Evolutionary conservation across 2,888 invertebrate species (phyloP).

Genomic region (Diabrotica balteata): DNA sequence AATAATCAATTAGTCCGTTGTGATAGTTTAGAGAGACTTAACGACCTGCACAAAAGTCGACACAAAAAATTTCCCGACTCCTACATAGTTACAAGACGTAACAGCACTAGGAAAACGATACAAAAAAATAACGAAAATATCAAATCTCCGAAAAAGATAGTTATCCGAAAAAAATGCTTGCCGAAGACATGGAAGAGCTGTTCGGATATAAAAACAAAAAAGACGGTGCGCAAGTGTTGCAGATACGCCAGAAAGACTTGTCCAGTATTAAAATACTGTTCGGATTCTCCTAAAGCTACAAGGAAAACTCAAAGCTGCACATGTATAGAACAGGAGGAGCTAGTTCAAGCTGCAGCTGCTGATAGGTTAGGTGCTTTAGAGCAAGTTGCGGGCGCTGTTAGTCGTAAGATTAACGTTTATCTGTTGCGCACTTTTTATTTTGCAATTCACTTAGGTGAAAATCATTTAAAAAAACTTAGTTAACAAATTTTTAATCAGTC

Average conservation of each 20-base stretch:
- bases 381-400: slow-evolving; percentile 51
- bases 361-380: slow-evolving; percentile 54
- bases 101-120: slow-evolving; percentile 44
- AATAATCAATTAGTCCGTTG: slow-evolving; percentile 60
- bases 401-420: slow-evolving; percentile 53
- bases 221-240: slow-evolving; percentile 57
- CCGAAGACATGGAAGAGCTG: slow-evolving; percentile 59
- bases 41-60: slow-evolving; percentile 41
- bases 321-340: slow-evolving; percentile 47
- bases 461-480: no score
- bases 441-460: background rate
- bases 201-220: slow-evolving; percentile 56
- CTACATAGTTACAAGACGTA: slow-evolving; percentile 56
- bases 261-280: slow-evolving; percentile 52
- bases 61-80: slow-evolving; percentile 60
- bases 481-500: no score
- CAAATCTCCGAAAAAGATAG: slow-evolving; percentile 51
- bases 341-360: slow-evolving; percentile 38
- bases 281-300: slow-evolving; percentile 44
- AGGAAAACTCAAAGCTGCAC: slow-evolving; percentile 56
- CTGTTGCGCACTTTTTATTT: slow-evolving; percentile 47
- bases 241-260: slow-evolving; percentile 57
- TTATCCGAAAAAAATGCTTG: slow-evolving; percentile 50
- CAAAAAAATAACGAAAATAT: slow-evolving; percentile 41
- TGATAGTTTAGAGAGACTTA: slow-evolving; percentile 58